Base-by-base conservation (phyloP, 2,113 vertebrate species). In the Spermophilus dauricus region DNA sequence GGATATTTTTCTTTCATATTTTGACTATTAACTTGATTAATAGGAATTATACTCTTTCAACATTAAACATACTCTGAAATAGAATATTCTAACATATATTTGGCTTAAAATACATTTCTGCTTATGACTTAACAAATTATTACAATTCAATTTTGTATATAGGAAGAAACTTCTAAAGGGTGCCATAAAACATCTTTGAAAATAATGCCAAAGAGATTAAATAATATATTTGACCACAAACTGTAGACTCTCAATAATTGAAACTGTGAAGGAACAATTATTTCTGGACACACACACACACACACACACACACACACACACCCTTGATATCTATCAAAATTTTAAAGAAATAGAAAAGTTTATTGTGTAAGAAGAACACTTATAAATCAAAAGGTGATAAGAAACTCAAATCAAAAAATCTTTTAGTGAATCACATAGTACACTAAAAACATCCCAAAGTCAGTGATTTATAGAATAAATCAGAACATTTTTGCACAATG, bases 181-280 rank as follows among this genome's bases (percentile, higher is more conserved):
- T 58, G 9, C 73, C 70, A 39, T 56, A 30, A 97, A 93, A 76
- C 39, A 58, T 30, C 30, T 84, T 61, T 82, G 56, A 95, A 89
- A 94, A 88, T 70, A 88, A 96, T 65, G 26, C 37, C 42, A 80
- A 82, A 6, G 17, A 82, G 63, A 84, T 7, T 87, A 70, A 92
- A 56, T 84, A 7, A 20, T 56, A 58, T 58, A 6, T 58, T 58
- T 77, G 2, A 87, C 81, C 14, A 88, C 39, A 82, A 95, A 88
- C 65, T 75, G 94, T 11, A 96, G 26, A 26, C 5, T 30, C 28
- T 92, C 39, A 75, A 28, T 51, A 63, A 92, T n/a, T 82, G 18
- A 82, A 95, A 86, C 28, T 67, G 24, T 93, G 45, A 96, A 72
- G 45, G 8, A 86, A 78, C 45, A 91, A 92, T 91, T 89, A 82